Evolutionary conservation across 2,888 invertebrate genomes (phyloP), one percentile per base, ranked within the genome.

Genomic region (Ennomos fuscantarius): DNA sequence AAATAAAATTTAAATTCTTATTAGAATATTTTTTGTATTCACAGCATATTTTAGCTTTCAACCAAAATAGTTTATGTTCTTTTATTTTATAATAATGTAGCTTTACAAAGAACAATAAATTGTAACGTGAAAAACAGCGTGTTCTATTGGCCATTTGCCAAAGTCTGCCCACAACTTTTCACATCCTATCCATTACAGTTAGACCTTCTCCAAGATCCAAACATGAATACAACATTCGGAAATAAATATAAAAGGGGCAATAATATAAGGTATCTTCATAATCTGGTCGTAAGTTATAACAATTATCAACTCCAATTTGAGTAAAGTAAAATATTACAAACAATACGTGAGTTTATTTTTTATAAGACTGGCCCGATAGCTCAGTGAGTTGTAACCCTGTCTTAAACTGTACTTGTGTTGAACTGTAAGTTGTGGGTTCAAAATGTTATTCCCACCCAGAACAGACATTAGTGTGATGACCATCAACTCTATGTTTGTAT

Each of bases 51-150:
- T 56, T 47, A 33, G 49, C 54, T 44, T 58, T 63, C 62, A 60
- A 59, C 64, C 59, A 56, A 65, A 64, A 67, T 65, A 70, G n/a
- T 64, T 63, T 69, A 64, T 69, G 69, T 67, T 72, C 69, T 68
- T 65, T 70, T 72, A 44, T 68, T 68, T 69, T 54, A 64, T 63
- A 73, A 72, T 67, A 69, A 71, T 72, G 66, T 58, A 65, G 63
- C 53, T 73, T 76, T 78, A 78, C 68, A 73, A 73, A 68, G 65
- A 72, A 68, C 66, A 62, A 78, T 80, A 79, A 78, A 79, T 77
- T 66, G 67, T 68, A 69, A 73, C 69, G 74, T 74, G 68, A 73
- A 72, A 68, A 74, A 74, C 74, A 77, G 69, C 76, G 70, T 74
- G 76, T 71, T 66, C 63, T 60, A 61, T 69, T 81, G 81, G 82